Percentiles rank a stretch among this genome's conserved stretches.
phyloP scores from a whole-genome alignment of 2,888 invertebrate genomes.

The Ormyrus rosae region DNA sequence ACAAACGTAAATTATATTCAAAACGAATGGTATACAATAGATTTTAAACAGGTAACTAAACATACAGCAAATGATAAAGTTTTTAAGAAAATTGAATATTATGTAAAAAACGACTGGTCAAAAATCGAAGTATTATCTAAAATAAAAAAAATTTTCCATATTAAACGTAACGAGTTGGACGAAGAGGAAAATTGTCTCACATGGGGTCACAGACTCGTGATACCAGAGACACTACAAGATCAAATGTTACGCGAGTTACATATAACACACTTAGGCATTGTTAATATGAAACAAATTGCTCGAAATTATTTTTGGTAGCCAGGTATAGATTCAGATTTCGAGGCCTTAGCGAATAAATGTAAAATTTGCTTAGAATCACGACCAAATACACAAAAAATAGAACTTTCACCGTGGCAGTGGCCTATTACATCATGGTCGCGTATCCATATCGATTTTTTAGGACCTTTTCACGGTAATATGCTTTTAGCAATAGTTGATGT shows the following conservation, averaged over 20 bases:
- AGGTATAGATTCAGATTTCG: conserved; percentile 31
- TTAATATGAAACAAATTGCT: conserved; percentile 51
- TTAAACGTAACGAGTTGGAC: conserved; percentile 41
- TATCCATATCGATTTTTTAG: conserved; percentile 60
- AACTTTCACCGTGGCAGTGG: conserved; percentile 44
- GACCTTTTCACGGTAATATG: conserved; percentile 57
- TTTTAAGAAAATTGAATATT: conserved; percentile 34
- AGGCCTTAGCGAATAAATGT: conserved; percentile 28
- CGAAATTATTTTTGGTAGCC: conserved; percentile 46
- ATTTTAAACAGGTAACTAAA: conserved; percentile 21
- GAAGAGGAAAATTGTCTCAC: conserved; percentile 41
- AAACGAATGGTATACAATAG: conserved; percentile 18
- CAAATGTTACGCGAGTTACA: conserved; percentile 35
- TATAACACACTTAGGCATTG: conserved; percentile 43
- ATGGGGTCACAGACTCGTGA: conserved; percentile 47
- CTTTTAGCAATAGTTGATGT: conserved; percentile 58
- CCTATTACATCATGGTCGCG: conserved; percentile 57
- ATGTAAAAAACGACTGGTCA: conserved; percentile 42
- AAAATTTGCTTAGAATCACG: background rate
- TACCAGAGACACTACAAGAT: conserved; percentile 31
- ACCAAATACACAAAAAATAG: background rate
- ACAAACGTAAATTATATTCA: conserved; percentile 27
- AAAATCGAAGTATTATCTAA: conserved; percentile 28
- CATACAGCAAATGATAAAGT: conserved; percentile 38
- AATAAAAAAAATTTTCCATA: conserved; percentile 27